phyloP scores from a whole-genome alignment of 2,797 vertebrate genomes.

The Coregonus suidteri region DNA sequence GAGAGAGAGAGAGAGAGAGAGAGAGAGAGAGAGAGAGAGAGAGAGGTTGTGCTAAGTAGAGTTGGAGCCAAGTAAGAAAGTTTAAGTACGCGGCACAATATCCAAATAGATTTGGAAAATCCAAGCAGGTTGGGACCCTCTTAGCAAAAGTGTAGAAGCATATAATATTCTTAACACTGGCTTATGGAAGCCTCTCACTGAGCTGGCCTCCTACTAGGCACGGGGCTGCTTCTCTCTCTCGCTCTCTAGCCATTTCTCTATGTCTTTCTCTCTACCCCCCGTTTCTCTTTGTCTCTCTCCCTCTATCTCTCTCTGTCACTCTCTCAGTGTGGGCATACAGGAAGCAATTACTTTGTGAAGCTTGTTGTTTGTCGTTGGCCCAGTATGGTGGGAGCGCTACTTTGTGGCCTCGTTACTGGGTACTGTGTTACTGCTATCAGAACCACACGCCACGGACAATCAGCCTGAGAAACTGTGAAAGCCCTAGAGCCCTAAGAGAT shows the following conservation, averaged over 20 bases:
- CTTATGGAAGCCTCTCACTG: slow-evolving; percentile 27
- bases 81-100: slow-evolving; percentile 3
- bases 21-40: not conserved
- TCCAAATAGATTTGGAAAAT: slow-evolving; percentile 17
- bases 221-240: not conserved
- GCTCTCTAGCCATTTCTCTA: not conserved
- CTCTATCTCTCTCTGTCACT: not conserved
- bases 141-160: slow-evolving; percentile 25
- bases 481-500: not conserved
- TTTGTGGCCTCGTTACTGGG: slow-evolving; percentile 18
- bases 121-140: slow-evolving; percentile 34
- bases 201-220: slow-evolving; percentile 4
- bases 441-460: not conserved
- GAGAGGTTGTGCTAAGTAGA: not conserved
- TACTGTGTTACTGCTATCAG: not conserved
- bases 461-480: too few species aligned
- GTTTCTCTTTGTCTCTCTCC: too few species aligned
- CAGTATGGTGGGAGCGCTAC: slow-evolving; percentile 9
- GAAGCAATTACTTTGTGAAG: slow-evolving; percentile 1
- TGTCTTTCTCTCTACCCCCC: not conserved
- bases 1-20: too few species aligned
- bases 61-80: not conserved
- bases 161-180: slow-evolving; percentile 33
- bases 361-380: slow-evolving; percentile 17
- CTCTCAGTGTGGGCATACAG: not conserved